Base-by-base conservation (phyloP, 1,140 invertebrate genomes). In the Rhagoletis zephyria region DNA sequence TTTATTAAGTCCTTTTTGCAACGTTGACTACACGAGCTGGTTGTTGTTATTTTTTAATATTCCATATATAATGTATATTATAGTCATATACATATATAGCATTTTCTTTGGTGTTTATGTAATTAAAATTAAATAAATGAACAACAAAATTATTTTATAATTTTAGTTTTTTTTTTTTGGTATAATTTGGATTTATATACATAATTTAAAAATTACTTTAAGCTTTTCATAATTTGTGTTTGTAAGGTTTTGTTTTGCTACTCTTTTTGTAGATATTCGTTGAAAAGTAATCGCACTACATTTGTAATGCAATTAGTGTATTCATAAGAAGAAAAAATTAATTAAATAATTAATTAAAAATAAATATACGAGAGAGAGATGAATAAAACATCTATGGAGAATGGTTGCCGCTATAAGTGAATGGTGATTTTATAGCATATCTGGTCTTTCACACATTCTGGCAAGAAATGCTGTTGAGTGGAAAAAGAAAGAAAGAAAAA, bases 371-470 rank as follows among this genome's bases (percentile, higher is more conserved):
- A 92, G 91, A 92, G 91, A 92, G 91, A 91, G 91, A 91, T 92
- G 91, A 92, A 91, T 92, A 89, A 91, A 92, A 91, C 91, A 92
- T 92, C 91, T 90, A 92, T 92, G 91, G 91, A 92, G 91, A 92
- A 92, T 91, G 91, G 90, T 92, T 91, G 90, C 91, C 90, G 91
- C 91, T 92, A 91, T 90, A 91, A 89, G 89, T 91, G 88, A 89
- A 89, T 91, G 89, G 70, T 89, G 87, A 86, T 90, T 81, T 88
- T 87, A 65, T 92, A 92, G 92, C 89, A n/a, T 85, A 89, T 93
- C 93, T 89, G 91, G 92, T 90, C 94, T 95, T 85, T 95, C 95
- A 93, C 95, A 95, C 94, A 96, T 94, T 94, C 94, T 95, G 94
- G 94, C 94, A 91, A 96, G 95, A 94, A 96, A 96, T 94, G 95